phyloP scores from a whole-genome alignment of 2,113 vertebrate species.

The Oceanites oceanicus region DNA sequence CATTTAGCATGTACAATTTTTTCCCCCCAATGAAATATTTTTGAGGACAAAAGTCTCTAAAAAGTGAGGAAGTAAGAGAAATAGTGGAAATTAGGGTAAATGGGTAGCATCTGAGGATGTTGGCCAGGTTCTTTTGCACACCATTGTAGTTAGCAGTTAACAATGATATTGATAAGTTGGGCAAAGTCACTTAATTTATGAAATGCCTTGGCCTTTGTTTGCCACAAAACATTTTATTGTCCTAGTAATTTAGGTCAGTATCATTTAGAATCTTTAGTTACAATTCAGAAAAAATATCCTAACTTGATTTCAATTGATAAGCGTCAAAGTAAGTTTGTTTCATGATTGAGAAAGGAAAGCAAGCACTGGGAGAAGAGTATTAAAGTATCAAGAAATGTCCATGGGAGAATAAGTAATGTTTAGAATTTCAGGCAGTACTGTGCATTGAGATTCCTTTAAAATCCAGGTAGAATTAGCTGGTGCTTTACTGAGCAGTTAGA shows the following conservation, averaged over 20 bases:
- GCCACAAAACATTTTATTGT: neutral
- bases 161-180: neutral
- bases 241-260: neutral
- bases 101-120: neutral
- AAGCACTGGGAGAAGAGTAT: neutral
- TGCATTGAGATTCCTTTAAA: neutral
- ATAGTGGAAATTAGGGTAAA: neutral
- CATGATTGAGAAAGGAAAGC: neutral
- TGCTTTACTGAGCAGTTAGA: neutral
- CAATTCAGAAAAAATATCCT: neutral
- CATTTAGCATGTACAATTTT: neutral
- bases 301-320: neutral
- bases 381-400: neutral
- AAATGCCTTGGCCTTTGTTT: neutral
- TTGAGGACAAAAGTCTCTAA: neutral
- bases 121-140: neutral
- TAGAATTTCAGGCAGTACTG: neutral
- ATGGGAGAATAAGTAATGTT: neutral
- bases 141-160: neutral
- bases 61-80: neutral
- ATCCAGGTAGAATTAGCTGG: neutral
- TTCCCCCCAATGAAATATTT: neutral
- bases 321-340: neutral
- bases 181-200: neutral
- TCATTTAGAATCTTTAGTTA: neutral